Conservation (phyloP, 2,113 vertebrate species). For the Zapus hudsonius region DNA sequence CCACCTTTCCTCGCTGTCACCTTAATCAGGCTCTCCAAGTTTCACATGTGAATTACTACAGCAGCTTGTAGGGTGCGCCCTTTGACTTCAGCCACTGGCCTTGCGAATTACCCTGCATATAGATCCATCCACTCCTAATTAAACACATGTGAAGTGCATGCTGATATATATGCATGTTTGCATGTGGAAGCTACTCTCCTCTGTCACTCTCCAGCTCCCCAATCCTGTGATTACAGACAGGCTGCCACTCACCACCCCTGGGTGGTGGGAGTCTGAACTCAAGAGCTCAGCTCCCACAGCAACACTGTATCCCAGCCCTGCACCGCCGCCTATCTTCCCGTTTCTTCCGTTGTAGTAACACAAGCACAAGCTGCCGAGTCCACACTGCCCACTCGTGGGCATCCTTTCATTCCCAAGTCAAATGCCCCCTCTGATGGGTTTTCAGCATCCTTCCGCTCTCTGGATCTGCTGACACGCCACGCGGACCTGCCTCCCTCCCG, state of each 20-base stretch:
- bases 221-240: too few species aligned
- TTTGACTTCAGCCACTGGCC: not conserved
- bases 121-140: not conserved
- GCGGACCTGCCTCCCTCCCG: not conserved
- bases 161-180: too few species aligned
- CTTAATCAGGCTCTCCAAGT: not conserved
- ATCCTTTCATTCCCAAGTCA: not conserved
- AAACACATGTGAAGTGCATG: not conserved
- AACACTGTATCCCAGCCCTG: too few species aligned
- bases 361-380: not conserved
- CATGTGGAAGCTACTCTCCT: too few species aligned
- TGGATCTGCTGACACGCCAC: not conserved
- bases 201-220: too few species aligned
- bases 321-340: too few species aligned
- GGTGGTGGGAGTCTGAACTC: too few species aligned
- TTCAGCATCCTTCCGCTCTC: not conserved
- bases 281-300: too few species aligned
- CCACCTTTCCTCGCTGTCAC: not conserved
- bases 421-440: not conserved
- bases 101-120: not conserved
- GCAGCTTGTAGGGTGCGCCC: not conserved
- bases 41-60: not conserved
- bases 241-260: too few species aligned
- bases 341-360: not conserved
- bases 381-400: too few species aligned